These are phyloP conservation scores for Istiophorus platypterus DNA, from an alignment of 2,113 vertebrate species.

Conservation along the genomic window DNA sequence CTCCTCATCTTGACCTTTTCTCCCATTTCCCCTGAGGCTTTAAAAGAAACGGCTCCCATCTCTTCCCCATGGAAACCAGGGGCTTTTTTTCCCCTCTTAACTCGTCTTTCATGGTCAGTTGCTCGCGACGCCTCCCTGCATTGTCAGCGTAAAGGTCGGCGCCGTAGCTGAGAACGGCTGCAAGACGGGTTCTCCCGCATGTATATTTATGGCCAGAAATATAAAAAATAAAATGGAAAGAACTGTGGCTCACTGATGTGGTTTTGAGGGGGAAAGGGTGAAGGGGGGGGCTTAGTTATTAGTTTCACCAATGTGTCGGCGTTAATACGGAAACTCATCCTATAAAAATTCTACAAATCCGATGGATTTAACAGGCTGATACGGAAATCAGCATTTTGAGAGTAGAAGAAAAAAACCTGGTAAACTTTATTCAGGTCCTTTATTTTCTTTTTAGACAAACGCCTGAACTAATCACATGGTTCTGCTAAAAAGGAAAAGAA, in stretches of 20 bases:
- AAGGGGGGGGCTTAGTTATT: too few species aligned
- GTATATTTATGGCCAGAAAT: background rate
- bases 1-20: constrained; percentile 10
- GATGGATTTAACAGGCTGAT: too few species aligned
- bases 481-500: too few species aligned
- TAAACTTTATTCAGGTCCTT: too few species aligned
- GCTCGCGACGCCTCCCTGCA: background rate
- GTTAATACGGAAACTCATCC: too few species aligned
- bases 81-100: background rate
- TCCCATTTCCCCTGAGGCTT: background rate
- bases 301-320: too few species aligned
- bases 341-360: too few species aligned
- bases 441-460: too few species aligned
- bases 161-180: background rate
- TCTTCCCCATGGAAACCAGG: background rate
- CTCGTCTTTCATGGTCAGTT: background rate
- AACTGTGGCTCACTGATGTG: background rate
- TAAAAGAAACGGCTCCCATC: constrained; percentile 5
- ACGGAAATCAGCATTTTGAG: too few species aligned
- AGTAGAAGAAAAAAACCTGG: too few species aligned
- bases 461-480: too few species aligned
- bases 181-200: constrained; percentile 46
- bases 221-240: constrained; percentile 53
- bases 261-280: background rate
- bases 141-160: constrained; percentile 45